These are phyloP conservation scores for Ptychoptera contaminata DNA, from an alignment of 2,888 invertebrate species.

Conservation along the genomic window DNA sequence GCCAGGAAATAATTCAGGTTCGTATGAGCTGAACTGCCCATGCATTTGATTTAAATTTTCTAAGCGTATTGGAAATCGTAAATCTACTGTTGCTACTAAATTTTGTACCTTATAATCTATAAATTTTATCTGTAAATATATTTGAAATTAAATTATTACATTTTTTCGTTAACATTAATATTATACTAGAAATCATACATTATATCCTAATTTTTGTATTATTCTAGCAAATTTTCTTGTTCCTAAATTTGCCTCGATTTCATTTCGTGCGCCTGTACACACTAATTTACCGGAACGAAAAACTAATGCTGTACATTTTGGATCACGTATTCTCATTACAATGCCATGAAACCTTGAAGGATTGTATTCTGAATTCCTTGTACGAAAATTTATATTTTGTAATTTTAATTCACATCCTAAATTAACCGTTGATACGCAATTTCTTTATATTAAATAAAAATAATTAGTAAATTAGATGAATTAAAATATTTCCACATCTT, in stretches of 20 bases:
- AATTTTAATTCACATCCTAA: slow-evolving; percentile 56
- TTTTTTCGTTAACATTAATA: slow-evolving; percentile 15
- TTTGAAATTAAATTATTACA: slow-evolving; percentile 30
- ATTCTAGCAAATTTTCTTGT: slow-evolving; percentile 70
- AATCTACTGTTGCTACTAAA: slow-evolving; percentile 59
- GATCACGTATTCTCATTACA: slow-evolving; percentile 67
- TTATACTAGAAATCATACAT: slow-evolving; percentile 31
- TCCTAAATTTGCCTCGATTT: slow-evolving; percentile 59
- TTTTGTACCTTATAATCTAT: slow-evolving; percentile 65
- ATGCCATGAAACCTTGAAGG: slow-evolving; percentile 69
- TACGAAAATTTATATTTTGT: slow-evolving; percentile 57
- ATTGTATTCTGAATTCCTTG: slow-evolving; percentile 70
- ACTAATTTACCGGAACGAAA: slow-evolving; percentile 67
- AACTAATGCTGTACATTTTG: slow-evolving; percentile 56
- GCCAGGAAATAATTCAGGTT: slow-evolving; percentile 98
- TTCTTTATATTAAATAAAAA: slow-evolving; percentile 33
- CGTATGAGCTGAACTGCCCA: slow-evolving; percentile 74
- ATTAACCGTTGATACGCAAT: slow-evolving; percentile 67
- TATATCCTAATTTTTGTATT: slow-evolving; percentile 64
- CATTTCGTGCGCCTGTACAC: slow-evolving; percentile 65
- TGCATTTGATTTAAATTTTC: slow-evolving; percentile 60
- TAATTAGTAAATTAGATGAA: background rate
- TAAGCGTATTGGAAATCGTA: slow-evolving; percentile 54
- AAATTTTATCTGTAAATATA: slow-evolving; percentile 35
- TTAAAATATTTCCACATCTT: slow-evolving; percentile 17